phyloP scores from a whole-genome alignment of 2,113 vertebrate species.

The Cyprinodon brontotheroides region DNA sequence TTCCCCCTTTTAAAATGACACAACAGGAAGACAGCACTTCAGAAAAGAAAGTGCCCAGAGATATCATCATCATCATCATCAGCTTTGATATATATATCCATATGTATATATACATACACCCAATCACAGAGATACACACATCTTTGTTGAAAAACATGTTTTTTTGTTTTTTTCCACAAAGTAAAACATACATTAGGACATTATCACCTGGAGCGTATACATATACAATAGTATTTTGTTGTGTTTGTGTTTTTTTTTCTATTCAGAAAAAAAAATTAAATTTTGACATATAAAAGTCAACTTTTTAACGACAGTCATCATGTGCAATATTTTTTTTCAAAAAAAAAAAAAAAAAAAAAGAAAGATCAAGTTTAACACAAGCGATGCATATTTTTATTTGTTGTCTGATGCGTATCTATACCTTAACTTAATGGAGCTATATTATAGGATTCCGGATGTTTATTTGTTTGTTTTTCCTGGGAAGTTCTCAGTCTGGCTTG shows the following conservation, averaged over 20 bases:
- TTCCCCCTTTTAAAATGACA: slow-evolving; percentile 78
- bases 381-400: slow-evolving; percentile 75
- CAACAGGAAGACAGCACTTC: slow-evolving; percentile 81
- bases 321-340: slow-evolving; percentile 83
- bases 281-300: slow-evolving; percentile 80
- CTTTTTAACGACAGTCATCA: slow-evolving; percentile 85
- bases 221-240: slow-evolving; percentile 79
- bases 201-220: slow-evolving; percentile 82
- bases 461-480: slow-evolving; percentile 45
- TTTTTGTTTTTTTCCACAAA: slow-evolving; percentile 70
- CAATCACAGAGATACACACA: slow-evolving; percentile 79
- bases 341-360: slow-evolving; percentile 66
- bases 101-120: slow-evolving; percentile 78
- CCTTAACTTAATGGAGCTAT: slow-evolving; percentile 52
- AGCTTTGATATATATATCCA: slow-evolving; percentile 73
- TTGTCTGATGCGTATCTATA: slow-evolving; percentile 73
- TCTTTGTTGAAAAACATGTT: slow-evolving; percentile 77
- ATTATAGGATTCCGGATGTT: slow-evolving; percentile 52
- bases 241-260: slow-evolving; percentile 80
- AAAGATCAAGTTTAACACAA: slow-evolving; percentile 87
- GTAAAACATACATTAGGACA: slow-evolving; percentile 79
- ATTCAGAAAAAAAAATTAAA: slow-evolving; percentile 76
- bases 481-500: slow-evolving; percentile 46
- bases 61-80: slow-evolving; percentile 72
- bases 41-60: slow-evolving; percentile 78